Evolutionary conservation across 2,888 invertebrate species (phyloP).

Genomic region (Standfussiana lucernea): DNA sequence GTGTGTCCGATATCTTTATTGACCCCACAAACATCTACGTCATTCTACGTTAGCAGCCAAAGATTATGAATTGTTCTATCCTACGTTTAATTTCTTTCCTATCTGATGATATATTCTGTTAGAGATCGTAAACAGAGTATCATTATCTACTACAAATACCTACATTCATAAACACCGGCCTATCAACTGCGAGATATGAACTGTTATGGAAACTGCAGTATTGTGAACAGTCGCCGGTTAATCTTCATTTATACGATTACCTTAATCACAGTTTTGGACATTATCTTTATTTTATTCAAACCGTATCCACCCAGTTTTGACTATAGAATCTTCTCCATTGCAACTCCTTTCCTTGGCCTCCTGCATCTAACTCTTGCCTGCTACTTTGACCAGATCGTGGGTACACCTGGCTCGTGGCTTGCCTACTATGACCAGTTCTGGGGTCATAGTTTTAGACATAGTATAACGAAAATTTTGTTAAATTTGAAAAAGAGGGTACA

Average conservation of each 20-base stretch:
- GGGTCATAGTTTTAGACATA: neutral
- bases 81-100: slow-evolving; percentile 62
- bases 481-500: slow-evolving; percentile 20
- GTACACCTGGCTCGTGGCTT: neutral
- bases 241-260: neutral
- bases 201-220: slow-evolving; percentile 52
- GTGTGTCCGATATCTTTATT: slow-evolving; percentile 71
- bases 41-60: slow-evolving; percentile 59
- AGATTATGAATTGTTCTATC: slow-evolving; percentile 53
- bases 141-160: slow-evolving; percentile 75
- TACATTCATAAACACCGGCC: slow-evolving; percentile 75
- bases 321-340: neutral
- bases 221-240: slow-evolving; percentile 9
- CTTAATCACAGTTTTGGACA: neutral
- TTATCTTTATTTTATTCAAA: neutral
- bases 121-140: slow-evolving; percentile 80
- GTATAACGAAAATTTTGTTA: neutral
- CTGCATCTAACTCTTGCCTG: neutral
- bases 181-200: slow-evolving; percentile 75
- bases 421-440: neutral
- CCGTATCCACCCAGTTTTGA: neutral
- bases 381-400: neutral
- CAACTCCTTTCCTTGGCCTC: neutral
- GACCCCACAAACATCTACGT: slow-evolving; percentile 69
- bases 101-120: too few relatives aligned